Base-by-base conservation (phyloP, 2,888 invertebrate genomes). In the Agriopis leucophaearia region DNA sequence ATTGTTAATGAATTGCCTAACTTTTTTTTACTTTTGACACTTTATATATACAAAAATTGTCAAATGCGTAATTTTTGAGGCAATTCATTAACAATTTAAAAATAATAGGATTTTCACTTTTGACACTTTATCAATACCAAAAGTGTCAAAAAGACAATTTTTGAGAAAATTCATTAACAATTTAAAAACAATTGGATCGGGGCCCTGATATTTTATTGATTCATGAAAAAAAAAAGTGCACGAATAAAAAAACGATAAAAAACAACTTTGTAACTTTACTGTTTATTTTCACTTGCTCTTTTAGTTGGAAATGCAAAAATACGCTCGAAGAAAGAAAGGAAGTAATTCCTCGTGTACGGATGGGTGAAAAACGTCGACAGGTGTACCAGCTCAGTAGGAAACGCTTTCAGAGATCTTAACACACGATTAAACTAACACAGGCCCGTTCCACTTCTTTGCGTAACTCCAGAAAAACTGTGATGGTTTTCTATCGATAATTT, bases 351-450 rank as follows among this genome's bases (percentile, higher is more conserved):
- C 77, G 74, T 73, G 71, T 64, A 66, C 71, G 72, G 71, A 75
- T 73, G 69, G 68, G 54, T 72, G 73, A 75, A 77, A 74, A 78
- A 73, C 75, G 77, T 75, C 74, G 73, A 75, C 75, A 75, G 75
- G 74, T 76, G 75, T 71, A 68, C 69, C 75, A 72, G 63, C 63
- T 76, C 74, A 75, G 73, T 63, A 72, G 69, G 71, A 64, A 76
- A 74, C 75, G 74, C 77, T 77, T 75, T 75, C 76, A 76, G 74
- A 75, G 80, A 77, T 72, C 69, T 79, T 77, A 64, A 75, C 80
- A 77, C 77, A 72, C 78, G 78, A 80, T 80, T 80, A 76, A 80
- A 76, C 80, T 73, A 75, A 80, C 78, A 74, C 71, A 72, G 38
- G 66, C 55, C 52, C 60, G 45, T 65, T 73, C 67, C 56, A 64